Base-by-base conservation (phyloP, 2,888 invertebrate species). In the Xestobium rufovillosum region DNA sequence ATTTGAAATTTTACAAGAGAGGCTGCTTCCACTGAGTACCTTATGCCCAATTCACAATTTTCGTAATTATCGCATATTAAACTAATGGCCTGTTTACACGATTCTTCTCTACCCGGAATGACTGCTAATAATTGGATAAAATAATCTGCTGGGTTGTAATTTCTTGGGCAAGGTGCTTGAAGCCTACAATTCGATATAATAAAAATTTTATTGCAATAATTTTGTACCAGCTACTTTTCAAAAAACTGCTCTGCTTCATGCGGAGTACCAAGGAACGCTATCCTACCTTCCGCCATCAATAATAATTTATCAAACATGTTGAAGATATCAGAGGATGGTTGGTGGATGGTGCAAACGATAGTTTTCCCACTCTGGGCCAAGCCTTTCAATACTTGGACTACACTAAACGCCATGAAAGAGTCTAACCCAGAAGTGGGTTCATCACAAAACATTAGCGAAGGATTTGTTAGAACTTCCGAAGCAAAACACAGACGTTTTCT, bases 381-480 rank as follows among this genome's bases (percentile, higher is more conserved):
- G 25, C 77, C 73, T 63, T 83, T 85, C 26, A 86, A 66, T 31
- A 86, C 83, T 63, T 84, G 81, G 11, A 92, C 80, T 2, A 96
- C 90, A 63, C 86, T 92, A 58, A 88, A 83, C 0, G 97, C 96
- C 91, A 95, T 96, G 56, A 87, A 95, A 0, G 95, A 92, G 65
- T 97, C 97, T 38, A 97, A 69, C 1, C 96, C 94, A 0, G 94
- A 94, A 0, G 96, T 97, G 0, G 96, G 96, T 57, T 97, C 97
- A 57, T 97, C 97, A 61, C 95, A 95, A 61, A 97, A 91, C 75
- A 97, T 79, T 27, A 97, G 69, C 0, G 90, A 83, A 0, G 97
- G 97, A 68, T 97, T 89, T 0, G 94, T 96, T 28, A 96, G 70
- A 2, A 94, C 83, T 70, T 97, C 97, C n/a, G 92, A 87, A 11